Conservation (phyloP, 2,888 invertebrate genomes). For the Argynnis bischoffii region DNA sequence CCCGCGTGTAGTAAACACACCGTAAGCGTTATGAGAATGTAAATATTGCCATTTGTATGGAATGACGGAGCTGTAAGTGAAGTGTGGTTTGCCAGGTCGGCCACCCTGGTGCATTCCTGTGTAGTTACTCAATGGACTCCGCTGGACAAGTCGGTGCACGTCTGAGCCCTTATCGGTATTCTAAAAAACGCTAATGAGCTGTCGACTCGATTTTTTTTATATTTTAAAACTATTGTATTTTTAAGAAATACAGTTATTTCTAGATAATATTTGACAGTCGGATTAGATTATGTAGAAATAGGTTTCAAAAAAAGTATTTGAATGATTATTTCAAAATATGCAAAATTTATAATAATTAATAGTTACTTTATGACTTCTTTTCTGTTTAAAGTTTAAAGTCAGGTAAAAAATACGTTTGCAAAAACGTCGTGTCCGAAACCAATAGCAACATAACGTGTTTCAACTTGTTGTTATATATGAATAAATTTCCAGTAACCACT, state of each 20-base stretch:
- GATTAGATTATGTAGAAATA: no score
- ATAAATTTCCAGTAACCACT: no score
- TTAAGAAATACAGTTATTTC: neutral
- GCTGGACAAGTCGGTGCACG: constrained; percentile 33
- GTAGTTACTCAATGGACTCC: constrained; percentile 44
- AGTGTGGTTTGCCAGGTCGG: constrained; percentile 9
- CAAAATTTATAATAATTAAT: no score
- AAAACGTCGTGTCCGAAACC: no score
- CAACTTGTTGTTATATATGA: no score
- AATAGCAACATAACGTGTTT: no score
- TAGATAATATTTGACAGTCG: neutral
- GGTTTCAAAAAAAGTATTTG: no score
- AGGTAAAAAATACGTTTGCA: no score
- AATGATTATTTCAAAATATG: no score
- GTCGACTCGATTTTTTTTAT: neutral
- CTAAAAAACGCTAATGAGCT: constrained; percentile 1
- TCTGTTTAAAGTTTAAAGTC: no score
- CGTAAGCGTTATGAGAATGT: neutral
- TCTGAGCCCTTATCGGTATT: constrained; percentile 24
- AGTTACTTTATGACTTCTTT: no score
- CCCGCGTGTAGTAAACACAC: neutral
- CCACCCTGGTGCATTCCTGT: constrained; percentile 39
- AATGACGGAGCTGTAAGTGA: neutral
- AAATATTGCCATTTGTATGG: constrained; percentile 18
- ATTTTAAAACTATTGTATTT: neutral